Base-by-base conservation (phyloP, 2,888 invertebrate genomes). In the Cephus pygmeus region DNA sequence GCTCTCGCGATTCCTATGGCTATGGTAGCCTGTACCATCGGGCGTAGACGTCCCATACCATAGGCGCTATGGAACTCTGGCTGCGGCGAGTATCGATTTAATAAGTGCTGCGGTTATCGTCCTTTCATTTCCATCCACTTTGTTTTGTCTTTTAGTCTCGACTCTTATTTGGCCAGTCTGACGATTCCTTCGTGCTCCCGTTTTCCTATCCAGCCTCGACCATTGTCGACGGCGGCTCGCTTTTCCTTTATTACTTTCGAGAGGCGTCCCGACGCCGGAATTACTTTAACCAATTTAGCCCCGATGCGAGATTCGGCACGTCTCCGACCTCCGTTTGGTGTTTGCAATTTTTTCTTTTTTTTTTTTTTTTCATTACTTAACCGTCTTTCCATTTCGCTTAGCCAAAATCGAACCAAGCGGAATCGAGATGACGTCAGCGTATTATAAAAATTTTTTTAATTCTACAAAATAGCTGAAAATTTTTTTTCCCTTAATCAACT, bases 81-180 rank as follows among this genome's bases (percentile, higher is more conserved):
- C 73, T 75, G 76, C 68, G 69, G 69, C 34, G 73, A 40, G 36
- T 78, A 81, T 81, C 75, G 79, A 79, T 79, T 78, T 56, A 69
- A 73, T 78, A 73, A 76, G 76, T 73, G n/a, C 76, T 68, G 73
- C 36, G 73, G 73, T 75, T 74, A 75, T 77, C 30, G 74, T 69
- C 11, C 36, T 69, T 69, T 77, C 71, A n/a, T 36, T 33, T 74
- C 31, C 69, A 35, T 77, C 31, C 35, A 23, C 69, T 75, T 77
- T 69, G 36, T 75, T 68, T 69, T 75, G 56, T 73, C 73, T 75
- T 73, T 68, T 73, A 12, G 69, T 73, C 56, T 74, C 35, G 9
- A 73, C 35, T 69, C 56, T 75, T 73, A 56, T 56, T 56, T 56
- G 56, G 56, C 56, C 56, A 23, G 56, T 23, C 56, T 56, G 56